Evolutionary conservation across 2,113 vertebrate species (phyloP), one percentile per base, ranked within the genome.

Genomic region (Apaloderma vittatum): DNA sequence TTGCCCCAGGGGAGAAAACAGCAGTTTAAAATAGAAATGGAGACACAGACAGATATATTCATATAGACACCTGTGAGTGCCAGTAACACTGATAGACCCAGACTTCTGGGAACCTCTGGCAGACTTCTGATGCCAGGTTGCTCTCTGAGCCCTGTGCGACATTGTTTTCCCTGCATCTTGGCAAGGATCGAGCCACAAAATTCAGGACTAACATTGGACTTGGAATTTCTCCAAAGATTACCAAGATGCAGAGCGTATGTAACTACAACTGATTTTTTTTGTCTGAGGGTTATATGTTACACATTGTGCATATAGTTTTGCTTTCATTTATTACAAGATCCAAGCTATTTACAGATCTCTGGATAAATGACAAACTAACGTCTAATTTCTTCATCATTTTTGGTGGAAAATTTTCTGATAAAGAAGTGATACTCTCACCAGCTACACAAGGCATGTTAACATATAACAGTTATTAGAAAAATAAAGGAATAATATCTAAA

Each of bases 21-120:
- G 72, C 32, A 88, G 55, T 95, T 93, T 93, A 90, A 97, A 96
- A 93, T 92, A 95, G 86, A 94, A 96, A 82, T 1, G 2, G 71
- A 94, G 57, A 93, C 75, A 87, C 66, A 97, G 76, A 51, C 75
- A 86, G 84, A 83, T 49, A 86, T 32, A 89, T 94, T 96, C 88
- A 90, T 88, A 80, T 80, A 36, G 94, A 91, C 84, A 95, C 89
- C 86, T 93, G 61, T 65, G 66, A 52, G 59, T 94, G 86, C 91
- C 94, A 96, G n/a, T 48, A 89, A 9, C 54, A 72, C 57, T 66
- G 94, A 95, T 92, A 90, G 75, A 96, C 32, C 8, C 75, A 95
- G 67, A 93, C 82, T 94, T 88, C 68, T 90, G 83, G 75, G 88
- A 95, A 95, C 18, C 32, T 86, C 17, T 80, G 67, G 29, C 51